phyloP scores from a whole-genome alignment of 35 echinoderm and acorn worm species.

The Stichopus chloronotus region DNA sequence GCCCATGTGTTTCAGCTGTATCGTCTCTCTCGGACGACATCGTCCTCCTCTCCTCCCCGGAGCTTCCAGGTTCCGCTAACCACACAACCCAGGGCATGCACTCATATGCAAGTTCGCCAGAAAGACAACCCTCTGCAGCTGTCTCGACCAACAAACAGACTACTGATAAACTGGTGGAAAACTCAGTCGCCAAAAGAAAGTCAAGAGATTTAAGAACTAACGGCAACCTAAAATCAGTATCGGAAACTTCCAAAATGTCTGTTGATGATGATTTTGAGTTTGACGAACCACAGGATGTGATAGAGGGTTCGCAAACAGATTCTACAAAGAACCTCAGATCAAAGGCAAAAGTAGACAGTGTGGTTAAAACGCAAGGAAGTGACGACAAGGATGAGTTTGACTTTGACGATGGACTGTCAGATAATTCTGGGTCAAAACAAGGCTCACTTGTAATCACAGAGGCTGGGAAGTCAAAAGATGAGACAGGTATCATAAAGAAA shows the following conservation, averaged over 20 bases:
- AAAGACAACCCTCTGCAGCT: neutral
- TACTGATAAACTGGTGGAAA: neutral
- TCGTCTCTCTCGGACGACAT: conserved; percentile 17
- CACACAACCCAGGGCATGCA: conserved; percentile 27
- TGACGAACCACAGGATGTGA: neutral
- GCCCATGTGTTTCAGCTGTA: conserved; percentile 19
- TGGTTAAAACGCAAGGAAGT: neutral
- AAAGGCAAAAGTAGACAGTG: neutral
- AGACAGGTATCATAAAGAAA: conserved; percentile 30
- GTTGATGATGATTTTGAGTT: conserved; percentile 7
- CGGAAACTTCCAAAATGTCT: neutral
- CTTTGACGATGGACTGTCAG: conserved; percentile 44
- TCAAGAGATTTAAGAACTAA: conserved; percentile 45
- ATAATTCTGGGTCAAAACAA: neutral
- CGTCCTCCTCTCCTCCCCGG: neutral
- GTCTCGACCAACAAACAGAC: neutral
- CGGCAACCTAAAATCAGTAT: conserved; percentile 6
- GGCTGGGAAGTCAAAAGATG: neutral
- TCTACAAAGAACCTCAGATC: neutral
- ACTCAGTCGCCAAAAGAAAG: conserved; percentile 52
- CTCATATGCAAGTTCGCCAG: neutral
- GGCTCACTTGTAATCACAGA: neutral
- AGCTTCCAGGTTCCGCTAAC: conserved; percentile 15
- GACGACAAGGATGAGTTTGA: conserved; percentile 39
- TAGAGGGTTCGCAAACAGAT: neutral